phyloP scores from a whole-genome alignment of 2,888 invertebrate species.

The Drosophila subsilvestris region DNA sequence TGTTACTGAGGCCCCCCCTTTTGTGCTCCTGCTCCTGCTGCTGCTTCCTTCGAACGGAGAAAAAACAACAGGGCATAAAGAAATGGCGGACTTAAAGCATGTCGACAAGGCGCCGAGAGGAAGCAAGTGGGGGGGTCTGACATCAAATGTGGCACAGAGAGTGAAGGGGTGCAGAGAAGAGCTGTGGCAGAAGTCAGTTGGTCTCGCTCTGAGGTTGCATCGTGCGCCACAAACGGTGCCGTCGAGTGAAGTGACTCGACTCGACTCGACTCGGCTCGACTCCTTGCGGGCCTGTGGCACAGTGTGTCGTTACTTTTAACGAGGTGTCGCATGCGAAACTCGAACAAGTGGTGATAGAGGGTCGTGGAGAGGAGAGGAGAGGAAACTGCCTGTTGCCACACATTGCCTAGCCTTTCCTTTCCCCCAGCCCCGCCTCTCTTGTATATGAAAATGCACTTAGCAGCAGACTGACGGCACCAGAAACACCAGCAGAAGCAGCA shows the following conservation, averaged over 20 bases:
- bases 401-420: background rate
- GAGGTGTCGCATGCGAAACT: constrained; percentile 75
- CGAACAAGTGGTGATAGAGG: constrained; percentile 54
- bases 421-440: constrained; percentile 4
- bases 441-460: constrained; percentile 74
- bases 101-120: constrained; percentile 38
- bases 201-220: constrained; percentile 36
- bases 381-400: constrained; percentile 69
- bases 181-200: constrained; percentile 16
- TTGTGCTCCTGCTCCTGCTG: constrained; percentile 21
- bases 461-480: constrained; percentile 34
- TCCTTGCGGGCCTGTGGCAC: constrained; percentile 49
- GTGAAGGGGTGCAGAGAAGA: background rate
- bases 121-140: no score
- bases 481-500: no score
- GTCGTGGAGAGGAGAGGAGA: constrained; percentile 1
- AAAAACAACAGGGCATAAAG: constrained; percentile 35
- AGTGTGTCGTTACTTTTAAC: constrained; percentile 79
- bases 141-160: background rate
- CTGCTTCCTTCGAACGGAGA: constrained; percentile 25
- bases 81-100: constrained; percentile 48
- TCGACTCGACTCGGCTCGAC: constrained; percentile 26
- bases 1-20: background rate
- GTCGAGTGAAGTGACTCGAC: constrained; percentile 46
- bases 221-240: constrained; percentile 49